Percentiles rank a stretch among this genome's conserved stretches.
phyloP scores from a whole-genome alignment of 2,797 vertebrate genomes.

The Eurystomus glaucurus region DNA sequence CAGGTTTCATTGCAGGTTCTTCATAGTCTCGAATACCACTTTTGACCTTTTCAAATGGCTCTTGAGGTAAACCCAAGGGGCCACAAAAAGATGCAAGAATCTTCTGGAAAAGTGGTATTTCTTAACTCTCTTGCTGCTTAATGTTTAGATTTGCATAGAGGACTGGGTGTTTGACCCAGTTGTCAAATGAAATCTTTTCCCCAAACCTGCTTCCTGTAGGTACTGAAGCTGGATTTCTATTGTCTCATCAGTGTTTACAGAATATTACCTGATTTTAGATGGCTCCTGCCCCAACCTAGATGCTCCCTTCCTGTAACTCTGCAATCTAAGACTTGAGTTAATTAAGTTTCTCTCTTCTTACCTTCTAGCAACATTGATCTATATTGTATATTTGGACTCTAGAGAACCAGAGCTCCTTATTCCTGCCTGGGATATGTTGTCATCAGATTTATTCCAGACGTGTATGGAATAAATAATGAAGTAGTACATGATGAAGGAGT shows the following conservation, averaged over 20 bases:
- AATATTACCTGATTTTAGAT: constrained; percentile 3
- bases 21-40: background rate
- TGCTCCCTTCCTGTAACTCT: background rate
- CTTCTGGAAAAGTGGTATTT: background rate
- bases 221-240: background rate
- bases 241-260: background rate
- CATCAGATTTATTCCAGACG: constrained; percentile 34
- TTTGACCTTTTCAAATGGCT: background rate
- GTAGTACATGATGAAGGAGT: constrained; percentile 9
- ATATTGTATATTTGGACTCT: constrained; percentile 53
- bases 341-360: constrained; percentile 73
- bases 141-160: background rate
- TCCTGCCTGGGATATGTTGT: constrained; percentile 55
- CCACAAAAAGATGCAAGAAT: background rate
- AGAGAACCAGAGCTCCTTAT: constrained; percentile 73
- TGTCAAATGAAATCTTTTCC: background rate
- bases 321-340: constrained; percentile 51
- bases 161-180: background rate
- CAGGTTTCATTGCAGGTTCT: background rate
- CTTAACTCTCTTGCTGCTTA: background rate
- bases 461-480: background rate
- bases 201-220: background rate
- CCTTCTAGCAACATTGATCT: constrained; percentile 61
- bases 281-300: constrained; percentile 29
- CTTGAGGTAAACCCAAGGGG: background rate